Conservation (phyloP, 2,113 vertebrate species). For the Cnemophilus loriae region DNA sequence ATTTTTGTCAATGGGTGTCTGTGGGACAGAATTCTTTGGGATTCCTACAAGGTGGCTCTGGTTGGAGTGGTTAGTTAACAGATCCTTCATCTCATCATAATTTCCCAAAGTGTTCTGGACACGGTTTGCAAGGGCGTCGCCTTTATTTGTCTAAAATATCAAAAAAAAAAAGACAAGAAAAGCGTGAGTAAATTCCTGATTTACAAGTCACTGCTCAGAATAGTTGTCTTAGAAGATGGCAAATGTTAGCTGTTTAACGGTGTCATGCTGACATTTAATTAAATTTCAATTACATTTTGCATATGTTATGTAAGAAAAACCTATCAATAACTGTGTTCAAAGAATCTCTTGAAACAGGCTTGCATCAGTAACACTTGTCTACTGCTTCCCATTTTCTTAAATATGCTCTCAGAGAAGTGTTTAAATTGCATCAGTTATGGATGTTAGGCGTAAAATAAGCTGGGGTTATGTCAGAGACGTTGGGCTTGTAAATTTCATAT, state of each 20-base stretch:
- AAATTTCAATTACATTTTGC: conserved; percentile 67
- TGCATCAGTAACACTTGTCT: conserved; percentile 37
- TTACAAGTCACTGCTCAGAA: conserved; percentile 51
- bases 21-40: conserved; percentile 88
- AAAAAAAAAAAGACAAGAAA: conserved; percentile 12
- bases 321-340: conserved; percentile 61
- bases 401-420: conserved; percentile 38
- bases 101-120: conserved; percentile 93
- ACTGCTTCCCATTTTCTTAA: conserved; percentile 50
- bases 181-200: conserved; percentile 45
- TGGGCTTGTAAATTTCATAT: background rate
- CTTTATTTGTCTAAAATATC: conserved; percentile 88
- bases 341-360: conserved; percentile 39
- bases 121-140: conserved; percentile 90
- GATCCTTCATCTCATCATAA: conserved; percentile 95
- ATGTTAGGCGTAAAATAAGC: conserved; percentile 40
- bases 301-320: conserved; percentile 57
- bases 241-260: conserved; percentile 57
- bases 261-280: conserved; percentile 61
- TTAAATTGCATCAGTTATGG: conserved; percentile 49
- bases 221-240: conserved; percentile 47
- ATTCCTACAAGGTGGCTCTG: conserved; percentile 97
- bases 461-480: conserved; percentile 3
- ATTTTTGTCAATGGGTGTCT: conserved; percentile 81
- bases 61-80: conserved; percentile 91